Conservation (phyloP, 1,140 invertebrate species). For the Drosophila rhopaloa region DNA sequence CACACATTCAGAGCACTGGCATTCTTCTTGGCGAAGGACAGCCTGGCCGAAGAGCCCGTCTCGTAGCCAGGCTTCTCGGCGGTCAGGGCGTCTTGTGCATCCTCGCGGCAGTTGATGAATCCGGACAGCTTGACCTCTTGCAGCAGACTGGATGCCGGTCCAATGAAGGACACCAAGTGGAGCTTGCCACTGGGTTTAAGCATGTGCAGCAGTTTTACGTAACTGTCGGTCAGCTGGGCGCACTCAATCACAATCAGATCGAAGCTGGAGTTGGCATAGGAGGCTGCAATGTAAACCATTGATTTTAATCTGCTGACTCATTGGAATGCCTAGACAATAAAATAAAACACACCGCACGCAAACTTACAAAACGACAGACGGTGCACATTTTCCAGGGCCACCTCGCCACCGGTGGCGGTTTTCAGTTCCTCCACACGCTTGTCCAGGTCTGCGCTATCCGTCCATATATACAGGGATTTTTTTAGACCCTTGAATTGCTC, state of each 20-base stretch:
- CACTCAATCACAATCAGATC: slow-evolving; percentile 87
- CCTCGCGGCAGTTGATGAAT: slow-evolving; percentile 86
- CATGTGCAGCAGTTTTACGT: slow-evolving; percentile 86
- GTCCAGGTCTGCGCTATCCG: slow-evolving; percentile 63
- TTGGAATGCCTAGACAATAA: slow-evolving; percentile 24
- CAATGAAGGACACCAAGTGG: slow-evolving; percentile 83
- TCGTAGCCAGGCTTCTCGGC: slow-evolving; percentile 89
- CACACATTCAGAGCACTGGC: slow-evolving; percentile 75
- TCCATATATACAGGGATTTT: slow-evolving; percentile 78
- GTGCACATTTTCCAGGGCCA: slow-evolving; percentile 79
- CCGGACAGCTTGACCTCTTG: slow-evolving; percentile 88
- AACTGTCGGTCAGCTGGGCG: slow-evolving; percentile 85
- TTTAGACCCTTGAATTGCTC: slow-evolving; percentile 72
- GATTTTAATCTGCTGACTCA: slow-evolving; percentile 63
- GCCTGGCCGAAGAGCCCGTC: slow-evolving; percentile 86
- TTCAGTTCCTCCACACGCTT: slow-evolving; percentile 65
- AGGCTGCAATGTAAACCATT: slow-evolving; percentile 82
- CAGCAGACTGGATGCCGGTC: slow-evolving; percentile 76
- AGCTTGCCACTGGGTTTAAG: slow-evolving; percentile 87
- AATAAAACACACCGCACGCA: slow-evolving; percentile 6
- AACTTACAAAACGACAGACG: slow-evolving; percentile 77
- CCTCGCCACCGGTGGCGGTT: slow-evolving; percentile 66
- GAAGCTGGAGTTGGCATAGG: slow-evolving; percentile 86
- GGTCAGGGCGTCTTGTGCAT: slow-evolving; percentile 81
- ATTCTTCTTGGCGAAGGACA: slow-evolving; percentile 84